phyloP scores from a whole-genome alignment of 2,888 invertebrate species.

The Cheilosia vulpina region DNA sequence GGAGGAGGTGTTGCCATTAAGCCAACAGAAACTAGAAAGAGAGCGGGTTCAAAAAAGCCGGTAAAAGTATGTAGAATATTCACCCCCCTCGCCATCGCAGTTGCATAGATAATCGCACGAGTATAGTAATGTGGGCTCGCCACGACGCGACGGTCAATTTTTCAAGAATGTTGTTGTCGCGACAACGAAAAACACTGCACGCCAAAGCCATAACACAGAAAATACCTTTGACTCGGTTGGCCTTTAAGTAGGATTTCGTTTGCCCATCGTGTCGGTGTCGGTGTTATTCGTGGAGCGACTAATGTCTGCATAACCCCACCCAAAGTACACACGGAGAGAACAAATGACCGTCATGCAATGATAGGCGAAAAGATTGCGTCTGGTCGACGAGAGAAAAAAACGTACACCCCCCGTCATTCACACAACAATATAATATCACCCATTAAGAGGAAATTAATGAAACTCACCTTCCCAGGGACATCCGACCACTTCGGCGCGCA shows the following conservation, averaged over 20 bases:
- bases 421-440: slow-evolving; percentile 58
- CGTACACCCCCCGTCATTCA: slow-evolving; percentile 16
- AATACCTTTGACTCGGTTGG: slow-evolving; percentile 53
- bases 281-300: slow-evolving; percentile 23
- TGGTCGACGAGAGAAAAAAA: slow-evolving; percentile 65
- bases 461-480: slow-evolving; percentile 90
- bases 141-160: slow-evolving; percentile 53
- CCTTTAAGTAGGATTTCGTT: slow-evolving; percentile 63
- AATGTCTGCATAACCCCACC: slow-evolving; percentile 57
- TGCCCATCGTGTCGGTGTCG: slow-evolving; percentile 5
- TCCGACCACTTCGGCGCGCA: slow-evolving; percentile 92
- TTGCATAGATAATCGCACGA: slow-evolving; percentile 29
- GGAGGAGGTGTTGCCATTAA: slow-evolving; percentile 72
- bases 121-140: slow-evolving; percentile 32
- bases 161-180: slow-evolving; percentile 68
- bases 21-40: slow-evolving; percentile 8
- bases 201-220: slow-evolving; percentile 30
- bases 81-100: slow-evolving; percentile 12
- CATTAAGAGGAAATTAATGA: slow-evolving; percentile 72
- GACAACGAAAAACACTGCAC: slow-evolving; percentile 53
- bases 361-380: slow-evolving; percentile 57
- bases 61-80: slow-evolving; percentile 63
- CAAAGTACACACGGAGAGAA: slow-evolving; percentile 39
- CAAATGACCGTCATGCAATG: slow-evolving; percentile 71
- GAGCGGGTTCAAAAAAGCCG: slow-evolving; percentile 31